Base-by-base conservation (phyloP, 2,797 vertebrate genomes). In the Myotis findleyi region DNA sequence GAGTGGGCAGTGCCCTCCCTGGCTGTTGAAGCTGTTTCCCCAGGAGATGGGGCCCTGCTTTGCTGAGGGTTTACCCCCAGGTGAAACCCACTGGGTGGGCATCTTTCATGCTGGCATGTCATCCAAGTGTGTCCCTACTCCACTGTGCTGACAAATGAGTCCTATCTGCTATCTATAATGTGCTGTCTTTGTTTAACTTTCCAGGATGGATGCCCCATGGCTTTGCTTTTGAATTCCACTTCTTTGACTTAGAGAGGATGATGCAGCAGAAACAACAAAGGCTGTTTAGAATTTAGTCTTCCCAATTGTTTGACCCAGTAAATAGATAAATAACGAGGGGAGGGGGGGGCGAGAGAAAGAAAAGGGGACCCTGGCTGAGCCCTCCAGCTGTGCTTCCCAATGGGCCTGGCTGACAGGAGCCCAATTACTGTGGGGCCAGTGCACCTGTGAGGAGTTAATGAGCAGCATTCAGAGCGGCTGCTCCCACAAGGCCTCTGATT, bases 371-470 rank as follows among this genome's bases (percentile, higher is more conserved):
- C 53, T 23, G 71, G 44, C 30, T 49, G 47, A 94, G 57, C 51
- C 82, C 91, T 49, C 71, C 79, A 91, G 93, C 96, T 89, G 95
- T 49, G 53, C 23, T 27, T 41, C 69, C 79, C 30, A 27, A 17
- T 11, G 30, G 95, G 92, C 82, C 73, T 49, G 44, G 72, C 92
- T 72, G 91, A 71, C 14, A 81, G 87, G 13, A 90, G 92, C 73
- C 77, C 89, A 77, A 97, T 98, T 98, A 97, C 77, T 36, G 55
- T 11, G 20, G 71, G 95, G 91, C 66, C 89, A 95, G 97, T 97
- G 97, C 98, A 99, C 98, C 98, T 99, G 98, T 98, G 97, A 97
- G 98, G 97, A 98, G 95, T 97, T 95, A 97, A 98, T 96, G 98
- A 98, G 96, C 95, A 91, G 77, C 87, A 94, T 73, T 94, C 97